Percentiles rank a stretch among this genome's conserved stretches.
These are phyloP conservation scores for Helicolenus hilgendorfi DNA, from an alignment of 2,797 vertebrate species.

Conservation along the genomic window DNA sequence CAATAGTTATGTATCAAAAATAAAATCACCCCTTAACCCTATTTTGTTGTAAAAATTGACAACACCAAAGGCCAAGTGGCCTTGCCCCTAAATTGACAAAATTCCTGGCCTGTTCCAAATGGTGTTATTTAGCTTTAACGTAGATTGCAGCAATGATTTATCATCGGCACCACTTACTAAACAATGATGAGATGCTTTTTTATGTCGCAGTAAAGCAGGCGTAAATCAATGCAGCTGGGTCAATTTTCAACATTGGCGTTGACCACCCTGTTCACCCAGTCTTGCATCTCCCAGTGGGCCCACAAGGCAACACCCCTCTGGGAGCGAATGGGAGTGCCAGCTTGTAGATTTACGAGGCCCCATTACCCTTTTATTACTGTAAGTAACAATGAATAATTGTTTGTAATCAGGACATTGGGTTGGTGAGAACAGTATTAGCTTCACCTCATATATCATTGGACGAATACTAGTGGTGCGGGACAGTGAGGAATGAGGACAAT, in stretches of 20 bases:
- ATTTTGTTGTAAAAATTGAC: too few relatives aligned
- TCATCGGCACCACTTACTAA: constrained; percentile 8
- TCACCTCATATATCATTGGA: constrained; percentile 86
- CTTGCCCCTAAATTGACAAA: too few relatives aligned
- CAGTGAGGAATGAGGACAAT: constrained; percentile 67
- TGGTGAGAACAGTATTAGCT: constrained; percentile 83
- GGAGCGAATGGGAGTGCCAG: constrained; percentile 45
- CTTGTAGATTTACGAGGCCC: constrained; percentile 82
- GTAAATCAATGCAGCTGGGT: constrained; percentile 31
- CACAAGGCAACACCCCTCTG: constrained; percentile 36
- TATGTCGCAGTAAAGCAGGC: background rate
- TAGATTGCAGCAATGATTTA: constrained; percentile 5
- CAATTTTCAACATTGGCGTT: constrained; percentile 36
- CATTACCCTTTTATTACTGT: constrained; percentile 89
- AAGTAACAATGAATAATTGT: constrained; percentile 90
- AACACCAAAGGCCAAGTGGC: too few relatives aligned
- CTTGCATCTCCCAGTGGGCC: constrained; percentile 13
- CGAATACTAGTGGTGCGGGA: constrained; percentile 62
- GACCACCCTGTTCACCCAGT: constrained; percentile 30
- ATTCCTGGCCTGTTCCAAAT: too few relatives aligned
- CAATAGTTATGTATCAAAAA: too few relatives aligned
- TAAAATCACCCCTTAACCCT: too few relatives aligned
- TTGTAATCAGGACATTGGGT: constrained; percentile 88
- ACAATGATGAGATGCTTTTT: constrained; percentile 11
- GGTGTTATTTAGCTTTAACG: background rate